These are phyloP conservation scores for Microctenopoma lineatum DNA, from an alignment of 2,797 vertebrate genomes.

Conservation along the genomic window DNA sequence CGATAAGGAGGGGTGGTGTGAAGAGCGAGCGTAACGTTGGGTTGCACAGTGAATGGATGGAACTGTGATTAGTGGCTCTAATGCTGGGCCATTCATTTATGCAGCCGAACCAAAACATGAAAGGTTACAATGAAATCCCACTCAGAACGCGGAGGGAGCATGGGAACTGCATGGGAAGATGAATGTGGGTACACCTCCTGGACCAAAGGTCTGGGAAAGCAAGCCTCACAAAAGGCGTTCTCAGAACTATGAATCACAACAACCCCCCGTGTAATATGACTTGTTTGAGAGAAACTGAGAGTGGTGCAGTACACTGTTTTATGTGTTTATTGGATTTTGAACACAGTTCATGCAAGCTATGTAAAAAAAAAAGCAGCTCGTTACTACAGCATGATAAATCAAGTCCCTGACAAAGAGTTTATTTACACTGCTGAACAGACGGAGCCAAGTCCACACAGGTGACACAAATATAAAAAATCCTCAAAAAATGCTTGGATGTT, in stretches of 20 bases:
- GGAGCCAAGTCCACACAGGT: background rate
- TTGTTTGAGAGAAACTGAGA: background rate
- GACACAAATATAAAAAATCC: constrained; percentile 9
- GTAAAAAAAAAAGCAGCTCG: constrained; percentile 21
- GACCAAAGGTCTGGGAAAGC: constrained; percentile 17
- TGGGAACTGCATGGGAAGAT: constrained; percentile 25
- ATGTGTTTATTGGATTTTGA: constrained; percentile 47
- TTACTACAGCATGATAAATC: constrained; percentile 4
- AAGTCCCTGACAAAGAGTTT: constrained; percentile 21
- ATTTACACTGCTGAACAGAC: constrained; percentile 28
- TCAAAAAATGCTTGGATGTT: background rate
- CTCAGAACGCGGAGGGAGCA: background rate
- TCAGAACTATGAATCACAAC: constrained; percentile 11
- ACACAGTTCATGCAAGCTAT: constrained; percentile 33
- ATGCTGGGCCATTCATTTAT: background rate
- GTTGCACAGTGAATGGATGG: background rate
- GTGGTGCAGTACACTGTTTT: background rate
- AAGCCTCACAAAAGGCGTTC: background rate
- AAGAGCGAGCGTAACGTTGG: background rate
- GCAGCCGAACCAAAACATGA: background rate
- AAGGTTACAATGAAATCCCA: background rate
- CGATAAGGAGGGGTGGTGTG: constrained; percentile 1
- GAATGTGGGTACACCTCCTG: background rate
- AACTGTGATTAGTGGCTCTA: background rate
- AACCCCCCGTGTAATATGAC: background rate